Conservation (phyloP, 2,113 vertebrate genomes). For the Thalassoma bifasciatum region DNA sequence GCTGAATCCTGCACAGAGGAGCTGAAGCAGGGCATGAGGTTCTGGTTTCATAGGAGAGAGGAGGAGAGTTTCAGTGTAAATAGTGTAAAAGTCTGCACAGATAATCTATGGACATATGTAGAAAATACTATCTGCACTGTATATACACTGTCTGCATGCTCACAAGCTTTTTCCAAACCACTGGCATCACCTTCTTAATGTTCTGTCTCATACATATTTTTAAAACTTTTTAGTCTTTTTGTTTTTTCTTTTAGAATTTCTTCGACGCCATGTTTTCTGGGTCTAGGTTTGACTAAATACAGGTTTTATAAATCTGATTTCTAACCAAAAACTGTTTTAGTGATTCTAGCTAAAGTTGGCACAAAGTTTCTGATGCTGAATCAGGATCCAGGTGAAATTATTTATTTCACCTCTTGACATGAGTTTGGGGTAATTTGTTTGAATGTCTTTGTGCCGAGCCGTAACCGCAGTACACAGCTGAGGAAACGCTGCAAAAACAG, state of each 20-base stretch:
- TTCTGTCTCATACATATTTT: not conserved
- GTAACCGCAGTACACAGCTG: not conserved
- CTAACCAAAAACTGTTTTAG: not conserved
- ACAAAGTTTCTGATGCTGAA: not conserved
- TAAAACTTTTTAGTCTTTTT: not conserved
- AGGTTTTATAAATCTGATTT: not conserved
- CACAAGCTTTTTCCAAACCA: not conserved
- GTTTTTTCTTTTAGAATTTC: not conserved
- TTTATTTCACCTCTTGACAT: not conserved
- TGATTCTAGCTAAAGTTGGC: not conserved
- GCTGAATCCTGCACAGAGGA: not conserved
- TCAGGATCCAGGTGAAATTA: too few relatives aligned
- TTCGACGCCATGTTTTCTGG: not conserved
- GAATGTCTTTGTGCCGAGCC: not conserved
- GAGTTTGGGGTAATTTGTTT: not conserved
- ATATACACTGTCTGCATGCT: conserved; percentile 42
- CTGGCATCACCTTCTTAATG: not conserved
- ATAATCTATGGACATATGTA: conserved; percentile 38
- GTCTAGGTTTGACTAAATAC: too few relatives aligned
- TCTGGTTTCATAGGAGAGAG: not conserved
- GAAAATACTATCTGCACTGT: conserved; percentile 20
- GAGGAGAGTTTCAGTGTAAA: conserved; percentile 16
- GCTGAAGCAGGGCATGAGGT: not conserved
- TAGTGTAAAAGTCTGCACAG: conserved; percentile 32
- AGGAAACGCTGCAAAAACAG: not conserved